Conservation (phyloP, 2,888 invertebrate species). For the Drosophila atripex region DNA sequence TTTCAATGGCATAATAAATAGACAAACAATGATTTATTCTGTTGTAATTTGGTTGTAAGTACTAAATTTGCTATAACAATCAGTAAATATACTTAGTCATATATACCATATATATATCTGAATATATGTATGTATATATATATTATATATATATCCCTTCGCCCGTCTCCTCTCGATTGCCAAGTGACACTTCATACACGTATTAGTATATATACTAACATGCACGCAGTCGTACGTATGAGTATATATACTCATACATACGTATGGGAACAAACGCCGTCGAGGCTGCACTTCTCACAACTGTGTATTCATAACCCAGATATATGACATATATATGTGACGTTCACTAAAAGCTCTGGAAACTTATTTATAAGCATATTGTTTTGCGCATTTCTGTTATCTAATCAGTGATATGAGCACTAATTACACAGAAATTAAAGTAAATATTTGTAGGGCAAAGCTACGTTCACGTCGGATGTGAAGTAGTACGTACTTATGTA, state of each 20-base stretch:
- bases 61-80: constrained; percentile 47
- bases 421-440: constrained; percentile 47
- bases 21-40: constrained; percentile 45
- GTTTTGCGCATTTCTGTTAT: constrained; percentile 43
- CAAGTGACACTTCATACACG: constrained; percentile 11
- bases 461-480: constrained; percentile 20
- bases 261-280: constrained; percentile 19
- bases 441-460: constrained; percentile 47
- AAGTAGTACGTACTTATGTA: constrained; percentile 18
- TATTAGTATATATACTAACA: constrained; percentile 9
- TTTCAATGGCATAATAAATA: constrained; percentile 44
- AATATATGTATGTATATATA: constrained; percentile 19
- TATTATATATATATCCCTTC: constrained; percentile 11
- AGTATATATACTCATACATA: not conserved
- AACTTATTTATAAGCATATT: constrained; percentile 48
- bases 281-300: constrained; percentile 27
- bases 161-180: constrained; percentile 1
- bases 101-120: constrained; percentile 21
- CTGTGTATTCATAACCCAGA: constrained; percentile 38
- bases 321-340: constrained; percentile 34
- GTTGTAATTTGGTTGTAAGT: constrained; percentile 30
- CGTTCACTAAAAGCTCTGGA: constrained; percentile 52
- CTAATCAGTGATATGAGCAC: constrained; percentile 46
- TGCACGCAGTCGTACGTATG: not conserved
- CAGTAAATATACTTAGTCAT: constrained; percentile 26